Evolutionary conservation across 2,797 vertebrate genomes (phyloP).

Genomic region (Alosa sapidissima): DNA sequence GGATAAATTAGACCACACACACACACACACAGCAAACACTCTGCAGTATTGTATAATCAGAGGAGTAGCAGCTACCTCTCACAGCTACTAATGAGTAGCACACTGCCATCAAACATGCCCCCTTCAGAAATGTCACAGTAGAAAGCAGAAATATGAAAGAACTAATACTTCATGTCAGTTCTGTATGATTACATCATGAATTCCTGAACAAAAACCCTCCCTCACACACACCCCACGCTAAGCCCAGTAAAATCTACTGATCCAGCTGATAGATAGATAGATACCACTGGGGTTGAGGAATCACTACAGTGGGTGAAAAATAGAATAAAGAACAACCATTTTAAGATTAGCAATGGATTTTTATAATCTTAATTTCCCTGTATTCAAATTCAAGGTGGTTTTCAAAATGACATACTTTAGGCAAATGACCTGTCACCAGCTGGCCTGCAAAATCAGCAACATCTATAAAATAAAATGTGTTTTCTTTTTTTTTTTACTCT

Average conservation of each 20-base stretch:
- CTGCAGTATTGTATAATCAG: neutral
- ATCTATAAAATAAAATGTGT: no score
- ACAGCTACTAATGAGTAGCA: neutral
- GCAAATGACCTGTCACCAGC: neutral
- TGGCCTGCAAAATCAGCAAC: neutral
- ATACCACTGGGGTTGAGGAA: neutral
- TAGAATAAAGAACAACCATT: no score
- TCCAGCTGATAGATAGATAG: neutral
- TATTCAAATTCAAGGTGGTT: neutral
- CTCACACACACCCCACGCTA: neutral
- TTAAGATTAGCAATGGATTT: neutral
- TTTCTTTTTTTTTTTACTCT: neutral
- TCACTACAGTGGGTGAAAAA: neutral
- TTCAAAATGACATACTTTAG: neutral
- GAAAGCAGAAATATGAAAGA: neutral
- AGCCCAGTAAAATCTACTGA: neutral
- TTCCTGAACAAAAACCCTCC: neutral
- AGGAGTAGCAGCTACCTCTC: neutral
- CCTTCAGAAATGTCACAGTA: neutral
- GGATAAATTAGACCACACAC: slow-evolving; percentile 27
- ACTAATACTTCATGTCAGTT: neutral
- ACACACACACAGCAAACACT: neutral
- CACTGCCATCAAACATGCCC: no score
- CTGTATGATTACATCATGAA: neutral
- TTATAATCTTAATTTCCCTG: neutral